Percentiles rank a stretch among this genome's conserved stretches.
Evolutionary conservation across 2,797 vertebrate species (phyloP).

Genomic region (Jordanella pulchra): DNA sequence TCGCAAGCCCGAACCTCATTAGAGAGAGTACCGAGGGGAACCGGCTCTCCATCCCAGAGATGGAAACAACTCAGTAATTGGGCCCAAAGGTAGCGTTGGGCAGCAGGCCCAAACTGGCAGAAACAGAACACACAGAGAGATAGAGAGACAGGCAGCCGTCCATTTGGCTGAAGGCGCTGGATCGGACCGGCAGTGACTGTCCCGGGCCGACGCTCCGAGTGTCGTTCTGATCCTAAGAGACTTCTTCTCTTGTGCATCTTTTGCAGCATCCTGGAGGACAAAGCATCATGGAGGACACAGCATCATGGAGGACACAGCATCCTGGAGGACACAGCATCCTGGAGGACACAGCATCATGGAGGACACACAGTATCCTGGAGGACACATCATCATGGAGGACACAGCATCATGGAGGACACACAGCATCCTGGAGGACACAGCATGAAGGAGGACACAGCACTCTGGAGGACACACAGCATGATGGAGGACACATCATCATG

Average conservation of each 20-base stretch:
- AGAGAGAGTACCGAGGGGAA: conserved; percentile 74
- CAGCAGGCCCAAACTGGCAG: conserved; percentile 72
- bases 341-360: no score
- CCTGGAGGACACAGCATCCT: no score
- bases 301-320: no score
- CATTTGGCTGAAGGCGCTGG: conserved; percentile 82
- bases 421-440: no score
- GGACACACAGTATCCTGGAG: no score
- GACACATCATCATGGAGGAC: no score
- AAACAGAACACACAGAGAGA: conserved; percentile 36
- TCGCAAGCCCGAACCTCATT: conserved; percentile 77
- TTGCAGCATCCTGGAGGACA: conserved; percentile 3
- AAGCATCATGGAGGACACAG: no score
- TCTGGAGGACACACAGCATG: no score
- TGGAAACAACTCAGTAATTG: conserved; percentile 79
- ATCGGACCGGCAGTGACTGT: conserved; percentile 54
- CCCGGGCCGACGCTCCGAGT: conserved; percentile 54
- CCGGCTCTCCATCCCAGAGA: conserved; percentile 64
- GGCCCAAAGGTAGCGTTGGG: conserved; percentile 83
- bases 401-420: no score
- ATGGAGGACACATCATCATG: no score
- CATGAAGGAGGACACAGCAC: no score
- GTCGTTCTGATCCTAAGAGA: conserved; percentile 58
- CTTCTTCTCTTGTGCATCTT: neutral
- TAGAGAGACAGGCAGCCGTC: conserved; percentile 69